Evolutionary conservation across 2,797 vertebrate genomes (phyloP).

Genomic region (Aeoliscus strigatus): DNA sequence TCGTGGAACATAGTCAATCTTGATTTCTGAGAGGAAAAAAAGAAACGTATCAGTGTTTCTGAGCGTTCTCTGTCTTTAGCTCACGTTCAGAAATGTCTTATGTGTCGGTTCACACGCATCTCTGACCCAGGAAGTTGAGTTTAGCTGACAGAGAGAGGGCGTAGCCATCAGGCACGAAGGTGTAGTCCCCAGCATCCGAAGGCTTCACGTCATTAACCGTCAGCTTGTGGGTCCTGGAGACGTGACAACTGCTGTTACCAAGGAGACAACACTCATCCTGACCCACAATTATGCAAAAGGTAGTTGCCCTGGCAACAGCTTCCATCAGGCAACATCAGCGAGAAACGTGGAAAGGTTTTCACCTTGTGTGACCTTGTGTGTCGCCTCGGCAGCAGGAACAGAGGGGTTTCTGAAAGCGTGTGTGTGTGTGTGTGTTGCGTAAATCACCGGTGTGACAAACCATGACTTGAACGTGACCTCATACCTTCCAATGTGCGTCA

Average conservation of each 20-base stretch:
- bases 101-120: neutral
- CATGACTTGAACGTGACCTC: too few species aligned
- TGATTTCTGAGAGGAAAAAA: slow-evolving; percentile 77
- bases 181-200: slow-evolving; percentile 86
- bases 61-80: neutral
- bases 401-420: slow-evolving; percentile 48
- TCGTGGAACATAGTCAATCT: slow-evolving; percentile 84
- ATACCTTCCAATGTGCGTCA: slow-evolving; percentile 85
- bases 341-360: slow-evolving; percentile 49
- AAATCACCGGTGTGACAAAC: too few species aligned
- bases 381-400: slow-evolving; percentile 36
- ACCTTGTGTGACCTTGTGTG: slow-evolving; percentile 58
- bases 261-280: slow-evolving; percentile 42
- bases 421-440: slow-evolving; percentile 2
- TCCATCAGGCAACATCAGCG: slow-evolving; percentile 27
- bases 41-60: slow-evolving; percentile 10
- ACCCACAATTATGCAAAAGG: slow-evolving; percentile 43
- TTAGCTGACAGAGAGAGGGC: slow-evolving; percentile 86
- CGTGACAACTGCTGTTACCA: slow-evolving; percentile 46
- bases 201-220: slow-evolving; percentile 81
- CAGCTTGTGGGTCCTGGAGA: slow-evolving; percentile 83
- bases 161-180: slow-evolving; percentile 85
- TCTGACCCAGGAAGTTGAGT: slow-evolving; percentile 88
- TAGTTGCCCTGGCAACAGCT: slow-evolving; percentile 57
- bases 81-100: neutral